Evolutionary conservation across 2,113 vertebrate species (phyloP).

Genomic region (Menidia beryllina): DNA sequence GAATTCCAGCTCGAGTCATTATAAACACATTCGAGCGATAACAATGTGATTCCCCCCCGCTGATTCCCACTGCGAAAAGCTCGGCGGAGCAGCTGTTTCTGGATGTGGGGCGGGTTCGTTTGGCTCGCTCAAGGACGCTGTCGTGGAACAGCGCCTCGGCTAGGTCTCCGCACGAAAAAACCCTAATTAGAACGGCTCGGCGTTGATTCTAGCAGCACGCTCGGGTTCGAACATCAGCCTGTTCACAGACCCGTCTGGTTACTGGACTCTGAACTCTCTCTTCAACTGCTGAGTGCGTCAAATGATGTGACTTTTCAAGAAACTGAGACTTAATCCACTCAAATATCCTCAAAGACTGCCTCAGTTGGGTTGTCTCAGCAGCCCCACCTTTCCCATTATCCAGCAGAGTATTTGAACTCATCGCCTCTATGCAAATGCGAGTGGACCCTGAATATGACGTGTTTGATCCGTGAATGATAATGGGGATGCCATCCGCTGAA

Average conservation of each 20-base stretch:
- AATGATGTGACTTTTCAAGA: background rate
- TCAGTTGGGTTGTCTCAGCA: background rate
- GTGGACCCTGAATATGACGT: conserved; percentile 22
- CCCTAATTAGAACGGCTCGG: background rate
- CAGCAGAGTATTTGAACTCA: conserved; percentile 24
- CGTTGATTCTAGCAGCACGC: conserved; percentile 6
- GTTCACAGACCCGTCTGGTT: fast-evolving
- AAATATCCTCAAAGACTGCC: conserved; percentile 10
- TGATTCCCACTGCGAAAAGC: conserved; percentile 27
- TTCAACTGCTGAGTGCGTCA: background rate
- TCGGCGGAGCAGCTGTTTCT: conserved; percentile 37
- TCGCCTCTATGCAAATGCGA: conserved; percentile 55
- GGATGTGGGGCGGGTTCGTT: conserved; percentile 30
- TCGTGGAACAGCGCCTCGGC: background rate
- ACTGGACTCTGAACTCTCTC: background rate
- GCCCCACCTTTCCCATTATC: conserved; percentile 17
- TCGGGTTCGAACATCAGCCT: conserved; percentile 7
- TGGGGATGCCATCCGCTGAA: conserved; percentile 21
- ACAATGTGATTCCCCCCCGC: conserved; percentile 29
- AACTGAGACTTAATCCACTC: background rate
- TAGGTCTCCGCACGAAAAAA: conserved; percentile 1
- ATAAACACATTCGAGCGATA: conserved; percentile 52
- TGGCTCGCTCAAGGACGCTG: conserved; percentile 43
- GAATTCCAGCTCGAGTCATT: conserved; percentile 59
- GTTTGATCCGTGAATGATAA: conserved; percentile 46